Percentiles rank a stretch among this genome's conserved stretches.
Evolutionary conservation across 2,113 vertebrate genomes (phyloP).

Genomic region (Bos indicus): DNA sequence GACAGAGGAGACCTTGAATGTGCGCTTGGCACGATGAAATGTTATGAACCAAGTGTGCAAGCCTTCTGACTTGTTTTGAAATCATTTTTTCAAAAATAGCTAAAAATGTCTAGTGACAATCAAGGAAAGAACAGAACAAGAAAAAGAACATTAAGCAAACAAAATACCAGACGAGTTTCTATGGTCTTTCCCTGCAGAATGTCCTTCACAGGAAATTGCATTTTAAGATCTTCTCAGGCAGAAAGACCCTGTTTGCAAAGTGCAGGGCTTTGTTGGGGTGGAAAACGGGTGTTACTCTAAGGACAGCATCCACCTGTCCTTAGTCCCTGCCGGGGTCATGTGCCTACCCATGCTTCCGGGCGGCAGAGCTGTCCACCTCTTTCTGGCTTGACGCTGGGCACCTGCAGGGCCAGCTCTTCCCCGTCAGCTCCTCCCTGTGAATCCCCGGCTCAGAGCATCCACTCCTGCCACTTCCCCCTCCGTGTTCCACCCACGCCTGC

Average conservation of each 20-base stretch:
- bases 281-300: background rate
- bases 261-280: background rate
- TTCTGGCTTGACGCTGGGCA: background rate
- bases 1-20: background rate
- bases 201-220: background rate
- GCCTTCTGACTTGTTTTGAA: background rate
- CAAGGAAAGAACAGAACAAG: background rate
- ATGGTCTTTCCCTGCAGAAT: background rate
- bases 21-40: rapidly evolving
- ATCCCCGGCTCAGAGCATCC: background rate
- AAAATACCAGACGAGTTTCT: background rate
- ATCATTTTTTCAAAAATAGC: background rate
- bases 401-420: background rate
- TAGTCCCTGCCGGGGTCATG: rapidly evolving
- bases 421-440: background rate
- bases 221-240: background rate
- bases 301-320: background rate
- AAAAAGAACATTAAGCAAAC: background rate
- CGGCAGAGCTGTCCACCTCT: background rate
- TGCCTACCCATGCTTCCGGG: too few relatives aligned
- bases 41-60: background rate
- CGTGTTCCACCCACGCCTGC: background rate
- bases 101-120: background rate
- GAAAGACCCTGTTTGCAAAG: background rate
- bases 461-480: background rate